These are phyloP conservation scores for Ormyrus nitidulus DNA, from an alignment of 2,888 invertebrate genomes.

Conservation along the genomic window DNA sequence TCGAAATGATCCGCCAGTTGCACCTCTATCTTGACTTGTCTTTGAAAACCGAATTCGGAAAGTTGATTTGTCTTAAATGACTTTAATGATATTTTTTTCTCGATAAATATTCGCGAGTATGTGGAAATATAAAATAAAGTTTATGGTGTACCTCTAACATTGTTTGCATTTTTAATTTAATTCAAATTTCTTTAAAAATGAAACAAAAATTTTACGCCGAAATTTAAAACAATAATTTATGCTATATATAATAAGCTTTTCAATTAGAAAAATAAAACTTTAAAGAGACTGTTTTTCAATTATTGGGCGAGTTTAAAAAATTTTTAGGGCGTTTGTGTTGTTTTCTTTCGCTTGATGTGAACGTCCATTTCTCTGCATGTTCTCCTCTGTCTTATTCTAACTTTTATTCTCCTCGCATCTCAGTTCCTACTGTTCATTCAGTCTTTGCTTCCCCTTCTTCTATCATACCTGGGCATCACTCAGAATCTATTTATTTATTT, in stretches of 20 bases:
- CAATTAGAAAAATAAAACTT: slow-evolving; percentile 7
- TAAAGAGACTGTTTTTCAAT: slow-evolving; percentile 21
- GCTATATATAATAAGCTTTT: neutral
- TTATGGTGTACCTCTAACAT: too few species aligned
- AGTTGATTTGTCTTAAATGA: too few species aligned
- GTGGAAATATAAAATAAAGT: too few species aligned
- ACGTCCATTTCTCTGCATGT: slow-evolving; percentile 27
- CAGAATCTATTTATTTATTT: slow-evolving; percentile 32
- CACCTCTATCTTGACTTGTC: neutral
- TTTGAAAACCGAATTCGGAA: too few species aligned
- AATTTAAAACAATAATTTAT: slow-evolving; percentile 1
- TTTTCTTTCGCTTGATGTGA: slow-evolving; percentile 11
- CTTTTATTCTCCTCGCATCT: slow-evolving; percentile 33
- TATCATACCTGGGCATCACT: neutral
- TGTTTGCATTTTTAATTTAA: too few species aligned
- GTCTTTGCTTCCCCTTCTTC: neutral
- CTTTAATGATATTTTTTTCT: too few species aligned
- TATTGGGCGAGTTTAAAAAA: slow-evolving; percentile 39
- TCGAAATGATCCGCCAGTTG: neutral
- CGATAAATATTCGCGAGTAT: too few species aligned
- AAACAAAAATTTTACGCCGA: too few species aligned
- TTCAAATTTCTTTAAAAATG: too few species aligned
- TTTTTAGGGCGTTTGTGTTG: slow-evolving; percentile 3
- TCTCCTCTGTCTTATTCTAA: slow-evolving; percentile 38
- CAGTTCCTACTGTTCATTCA: neutral